Base-by-base conservation (phyloP, 2,113 vertebrate genomes). In the Ia io region DNA sequence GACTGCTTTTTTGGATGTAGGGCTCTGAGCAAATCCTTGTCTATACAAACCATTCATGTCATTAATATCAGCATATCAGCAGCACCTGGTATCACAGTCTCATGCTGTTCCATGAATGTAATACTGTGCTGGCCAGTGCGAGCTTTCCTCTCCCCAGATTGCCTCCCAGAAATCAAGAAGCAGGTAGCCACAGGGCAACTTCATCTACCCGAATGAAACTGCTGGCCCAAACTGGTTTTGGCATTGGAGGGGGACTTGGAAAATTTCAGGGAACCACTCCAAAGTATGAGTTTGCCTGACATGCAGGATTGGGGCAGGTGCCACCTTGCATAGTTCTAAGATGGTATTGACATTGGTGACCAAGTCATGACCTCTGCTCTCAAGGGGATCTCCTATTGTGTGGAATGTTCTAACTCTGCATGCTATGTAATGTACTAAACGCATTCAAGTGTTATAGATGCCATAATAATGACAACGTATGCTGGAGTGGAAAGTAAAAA, bases 301-400 rank as follows among this genome's bases (percentile, higher is more conserved):
- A 2, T 35, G 10, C 8, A 42, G 17, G 5, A 18, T 7, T 56
- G 16, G 16, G 12, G 5, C 0, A 37, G 6, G 2, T 0, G 16
- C 1, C 25, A 14, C 32, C 18, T 83, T 32, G 9, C n/a, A 8
- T 65, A 13, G 13, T 18, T 82, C 49, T 71, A 25, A 71, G 23
- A 12, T 23, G 9, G 37, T 22, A 0, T 51, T 49, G 51, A 51
- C 51, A 32, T 28, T n/a, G 12, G 13, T 47, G 5, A 74, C 10
- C 61, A 84, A 53, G 14, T 32, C 25, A 53, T 65, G 28, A 51
- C 23, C 12, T 9, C 32, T 71, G 3, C 6, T 56, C 22, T 93
- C 71, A 86, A 88, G 30, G 16, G 51, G 35, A 28, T 67, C 18
- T 53, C 51, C 23, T 22, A 5, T 22, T 9, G 17, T 32, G 6